Evolutionary conservation across 2,797 vertebrate species (phyloP).

Genomic region (Acestrorhynchus altus): DNA sequence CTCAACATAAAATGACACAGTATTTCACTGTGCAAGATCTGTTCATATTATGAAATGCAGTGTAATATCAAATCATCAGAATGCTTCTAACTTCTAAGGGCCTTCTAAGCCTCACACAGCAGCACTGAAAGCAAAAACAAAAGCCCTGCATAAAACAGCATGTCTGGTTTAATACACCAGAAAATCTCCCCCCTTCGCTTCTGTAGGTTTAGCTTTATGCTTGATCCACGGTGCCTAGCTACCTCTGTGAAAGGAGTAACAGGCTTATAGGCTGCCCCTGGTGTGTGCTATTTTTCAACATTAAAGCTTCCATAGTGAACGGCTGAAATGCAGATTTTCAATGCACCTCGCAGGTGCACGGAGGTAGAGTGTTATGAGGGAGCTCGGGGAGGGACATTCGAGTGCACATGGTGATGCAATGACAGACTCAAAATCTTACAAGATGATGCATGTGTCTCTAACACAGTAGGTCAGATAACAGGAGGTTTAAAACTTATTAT

Average conservation of each 20-base stretch:
- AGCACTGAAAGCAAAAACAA: slow-evolving; percentile 36
- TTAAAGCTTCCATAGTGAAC: not conserved
- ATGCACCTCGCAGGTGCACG: not conserved
- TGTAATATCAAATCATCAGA: no score
- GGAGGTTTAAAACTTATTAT: not conserved
- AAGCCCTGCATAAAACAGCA: slow-evolving; percentile 26
- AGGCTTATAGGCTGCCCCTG: slow-evolving; percentile 16
- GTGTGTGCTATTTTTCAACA: slow-evolving; percentile 9
- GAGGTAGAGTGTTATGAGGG: not conserved
- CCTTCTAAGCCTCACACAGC: not conserved
- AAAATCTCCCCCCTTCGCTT: not conserved
- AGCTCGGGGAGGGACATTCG: not conserved
- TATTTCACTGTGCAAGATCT: no score
- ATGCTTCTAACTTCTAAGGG: not conserved
- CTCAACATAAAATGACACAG: no score
- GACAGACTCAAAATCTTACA: not conserved
- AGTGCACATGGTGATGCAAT: not conserved
- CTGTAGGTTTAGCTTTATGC: slow-evolving; percentile 34
- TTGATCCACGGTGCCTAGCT: slow-evolving; percentile 15
- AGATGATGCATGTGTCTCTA: not conserved
- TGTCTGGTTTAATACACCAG: slow-evolving; percentile 20
- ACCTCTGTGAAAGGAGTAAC: slow-evolving; percentile 10
- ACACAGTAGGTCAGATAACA: not conserved
- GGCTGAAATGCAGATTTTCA: not conserved
- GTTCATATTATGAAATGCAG: no score